Conservation (phyloP, 2,113 vertebrate species). For the Pan paniscus region DNA sequence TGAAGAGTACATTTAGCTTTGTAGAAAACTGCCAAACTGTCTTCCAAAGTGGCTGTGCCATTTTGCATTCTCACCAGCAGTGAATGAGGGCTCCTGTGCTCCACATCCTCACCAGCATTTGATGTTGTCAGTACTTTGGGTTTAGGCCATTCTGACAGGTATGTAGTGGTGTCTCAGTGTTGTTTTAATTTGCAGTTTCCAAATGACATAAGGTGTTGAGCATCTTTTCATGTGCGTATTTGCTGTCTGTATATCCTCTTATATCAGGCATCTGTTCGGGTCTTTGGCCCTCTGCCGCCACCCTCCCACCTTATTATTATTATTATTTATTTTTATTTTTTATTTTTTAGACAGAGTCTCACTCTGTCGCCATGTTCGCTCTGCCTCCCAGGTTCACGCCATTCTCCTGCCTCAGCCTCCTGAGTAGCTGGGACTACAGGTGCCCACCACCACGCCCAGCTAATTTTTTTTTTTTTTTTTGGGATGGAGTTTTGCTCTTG, state of each 20-base stretch:
- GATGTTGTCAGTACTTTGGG: neutral
- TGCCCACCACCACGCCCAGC: too few species aligned
- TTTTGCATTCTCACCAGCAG: neutral
- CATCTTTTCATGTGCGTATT: neutral
- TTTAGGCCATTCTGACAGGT: neutral
- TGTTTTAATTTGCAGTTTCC: neutral
- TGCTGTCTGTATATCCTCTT: neutral
- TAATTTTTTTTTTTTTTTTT: too few species aligned
- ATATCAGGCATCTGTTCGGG: neutral
- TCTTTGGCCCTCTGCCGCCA: neutral
- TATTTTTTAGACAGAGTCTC: too few species aligned
- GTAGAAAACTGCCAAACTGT: neutral
- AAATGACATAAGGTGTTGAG: neutral
- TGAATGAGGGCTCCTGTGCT: neutral
- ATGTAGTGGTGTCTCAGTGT: neutral
- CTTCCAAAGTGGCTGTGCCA: accelerated
- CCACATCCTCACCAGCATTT: accelerated
- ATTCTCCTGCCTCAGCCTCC: too few species aligned
- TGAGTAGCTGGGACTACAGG: too few species aligned
- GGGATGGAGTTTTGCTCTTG: too few species aligned
- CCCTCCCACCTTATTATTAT: too few species aligned
- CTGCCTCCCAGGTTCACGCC: too few species aligned
- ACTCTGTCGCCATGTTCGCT: too few species aligned
- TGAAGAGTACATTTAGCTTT: neutral
- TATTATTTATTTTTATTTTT: too few species aligned